Conservation (phyloP, 2,113 vertebrate genomes). For the Oncorhynchus gorbuscha region DNA sequence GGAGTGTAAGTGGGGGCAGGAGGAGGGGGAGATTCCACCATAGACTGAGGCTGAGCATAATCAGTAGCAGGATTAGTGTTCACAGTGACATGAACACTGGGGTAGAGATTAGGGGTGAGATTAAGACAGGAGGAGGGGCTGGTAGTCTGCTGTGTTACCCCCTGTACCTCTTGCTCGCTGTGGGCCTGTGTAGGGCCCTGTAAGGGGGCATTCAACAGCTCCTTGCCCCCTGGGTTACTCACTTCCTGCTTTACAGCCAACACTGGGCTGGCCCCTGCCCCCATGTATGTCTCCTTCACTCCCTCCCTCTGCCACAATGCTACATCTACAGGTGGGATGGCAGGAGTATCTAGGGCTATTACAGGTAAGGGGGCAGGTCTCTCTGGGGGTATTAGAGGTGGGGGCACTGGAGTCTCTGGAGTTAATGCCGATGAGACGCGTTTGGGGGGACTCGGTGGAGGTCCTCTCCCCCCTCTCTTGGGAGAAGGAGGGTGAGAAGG, state of each 20-base stretch:
- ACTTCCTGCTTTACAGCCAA: constrained; percentile 10
- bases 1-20: constrained; percentile 5
- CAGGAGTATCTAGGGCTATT: neutral
- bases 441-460: constrained; percentile 22
- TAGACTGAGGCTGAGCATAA: constrained; percentile 12
- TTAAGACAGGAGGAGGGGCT: constrained; percentile 48
- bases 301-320: constrained; percentile 21
- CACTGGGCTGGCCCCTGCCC: neutral
- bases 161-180: constrained; percentile 25
- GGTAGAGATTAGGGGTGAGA: constrained; percentile 63
- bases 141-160: constrained; percentile 20
- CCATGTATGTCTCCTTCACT: constrained; percentile 13
- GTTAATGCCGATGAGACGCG: neutral
- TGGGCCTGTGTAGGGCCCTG: constrained; percentile 19
- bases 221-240: constrained; percentile 2
- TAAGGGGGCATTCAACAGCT: constrained; percentile 35
- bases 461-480: neutral
- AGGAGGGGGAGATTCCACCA: constrained; percentile 12
- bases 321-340: constrained; percentile 1
- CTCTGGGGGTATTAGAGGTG: neutral
- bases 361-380: neutral
- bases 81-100: constrained; percentile 53
- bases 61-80: constrained; percentile 46
- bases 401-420: constrained; percentile 4
- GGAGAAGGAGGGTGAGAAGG: neutral